Base-by-base conservation (phyloP, 2,888 invertebrate genomes). In the Ophioninae sp. region DNA sequence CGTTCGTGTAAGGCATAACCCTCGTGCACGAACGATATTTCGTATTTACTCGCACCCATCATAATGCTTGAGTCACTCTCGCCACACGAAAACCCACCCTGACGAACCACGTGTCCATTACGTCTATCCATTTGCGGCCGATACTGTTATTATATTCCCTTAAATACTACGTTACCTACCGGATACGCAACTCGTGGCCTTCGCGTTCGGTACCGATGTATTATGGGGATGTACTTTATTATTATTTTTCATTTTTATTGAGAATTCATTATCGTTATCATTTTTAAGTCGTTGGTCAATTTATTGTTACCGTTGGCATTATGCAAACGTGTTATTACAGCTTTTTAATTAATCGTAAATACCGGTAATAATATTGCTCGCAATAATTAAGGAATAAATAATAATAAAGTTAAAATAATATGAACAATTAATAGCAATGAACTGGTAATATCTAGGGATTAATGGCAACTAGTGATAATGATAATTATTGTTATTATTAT, bases 51-150 rank as follows among this genome's bases (percentile, higher is more conserved):
- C 59, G 44, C 51, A 74, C 68, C 68, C 68, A 39, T 74, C 63
- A 68, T 63, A 68, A 73, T 72, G 67, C 68, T 76, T 76, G 44
- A 30, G 73, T 39, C 73, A 65, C 59, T 67, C 44, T 20, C 74
- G 58, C 81, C 73, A 74, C 83, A 84, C 81, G 81, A 84, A 84
- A 68, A 81, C 74, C 41, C 63, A 74, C 59, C 61, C 72, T 65
- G 72, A 79, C 75, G 75, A 65, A 75, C 17, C 74, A 75, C 71
- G 61, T 74, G 64, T 58, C 30, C 44, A 58, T 73, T 61, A 71
- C 71, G 23, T 78, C 56, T 64, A 59, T 61, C 65, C 74, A 65
- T 56, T 61, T 51, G n/a, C 63, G 63, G 51, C 69, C 73, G 58
- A 20, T 22, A 51, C 64, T 69, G 68, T 78, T 69, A 83, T 80